Evolutionary conservation across 2,113 vertebrate species (phyloP), one percentile per base, ranked within the genome.

Genomic region (Anthoscopus minutus): DNA sequence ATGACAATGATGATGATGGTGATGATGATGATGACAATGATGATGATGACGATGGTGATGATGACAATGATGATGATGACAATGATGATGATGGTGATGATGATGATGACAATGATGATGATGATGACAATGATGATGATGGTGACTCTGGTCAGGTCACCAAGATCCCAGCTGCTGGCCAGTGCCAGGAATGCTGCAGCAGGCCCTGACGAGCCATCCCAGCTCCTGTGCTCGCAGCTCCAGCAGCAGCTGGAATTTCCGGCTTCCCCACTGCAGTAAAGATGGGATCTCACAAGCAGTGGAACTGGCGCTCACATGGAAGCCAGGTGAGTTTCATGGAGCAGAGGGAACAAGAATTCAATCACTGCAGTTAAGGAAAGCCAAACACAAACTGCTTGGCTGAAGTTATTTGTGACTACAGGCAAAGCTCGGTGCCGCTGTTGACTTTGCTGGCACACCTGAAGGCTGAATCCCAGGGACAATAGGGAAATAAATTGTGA

Each of bases 71-170:
- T n/a, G n/a, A n/a, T n/a, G n/a, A n/a, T n/a, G n/a, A n/a, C n/a
- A n/a, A 19, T 6, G 72, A 3, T 17, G 38, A 2, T 30, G 53
- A 2, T 21, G 37, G 0, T 3, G 13, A 28, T 66, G 51, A 31
- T 8, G 28, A 25, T 50, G 48, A 50, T 64, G 38, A n/a, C n/a
- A n/a, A n/a, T n/a, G n/a, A n/a, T n/a, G n/a, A n/a, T n/a, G n/a
- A n/a, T n/a, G n/a, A n/a, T n/a, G n/a, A n/a, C n/a, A n/a, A n/a
- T n/a, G n/a, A n/a, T n/a, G n/a, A 5, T 30, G 66, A 31, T 23
- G 67, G 17, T 3, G 13, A 40, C 54, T 58, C 50, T 44, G 60
- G 54, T 81, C 53, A 85, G 15, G 2, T 71, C 69, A 11, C 4
- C 9, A 24, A 14, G 30, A 24, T 11, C 60, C 21, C 48, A 40